These are phyloP conservation scores for Premnoplex brunnescens DNA, from an alignment of 2,797 vertebrate genomes.

Conservation along the genomic window DNA sequence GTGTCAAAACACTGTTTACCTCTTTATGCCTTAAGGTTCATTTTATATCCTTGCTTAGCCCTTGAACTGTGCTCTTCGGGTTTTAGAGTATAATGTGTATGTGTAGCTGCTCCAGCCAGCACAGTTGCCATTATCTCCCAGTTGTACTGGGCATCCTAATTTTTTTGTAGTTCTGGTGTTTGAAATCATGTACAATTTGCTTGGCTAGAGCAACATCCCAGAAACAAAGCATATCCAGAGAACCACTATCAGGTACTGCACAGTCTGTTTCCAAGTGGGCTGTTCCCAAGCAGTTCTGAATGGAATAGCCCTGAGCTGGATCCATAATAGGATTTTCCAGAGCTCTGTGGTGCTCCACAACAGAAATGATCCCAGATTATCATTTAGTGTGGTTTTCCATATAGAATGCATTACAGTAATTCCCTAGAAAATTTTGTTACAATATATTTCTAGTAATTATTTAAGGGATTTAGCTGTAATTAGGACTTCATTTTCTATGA, in stretches of 20 bases:
- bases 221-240: not conserved
- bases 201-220: not conserved
- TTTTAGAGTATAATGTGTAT: not conserved
- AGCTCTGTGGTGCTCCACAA: not conserved
- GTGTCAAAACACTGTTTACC: not conserved
- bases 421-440: not conserved
- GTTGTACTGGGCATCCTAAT: not conserved
- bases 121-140: not conserved
- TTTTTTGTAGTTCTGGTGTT: not conserved
- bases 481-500: not conserved
- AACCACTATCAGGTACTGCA: not conserved
- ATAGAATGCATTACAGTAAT: not conserved
- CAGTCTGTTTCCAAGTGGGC: not conserved
- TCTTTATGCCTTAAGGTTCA: not conserved
- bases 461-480: not conserved
- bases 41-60: not conserved
- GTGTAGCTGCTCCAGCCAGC: not conserved
- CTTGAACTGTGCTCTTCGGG: not conserved
- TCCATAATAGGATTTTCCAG: not conserved
- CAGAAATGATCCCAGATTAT: not conserved
- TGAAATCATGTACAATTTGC: not conserved
- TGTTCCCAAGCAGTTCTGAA: not conserved
- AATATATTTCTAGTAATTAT: not conserved
- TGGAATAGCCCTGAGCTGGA: not conserved
- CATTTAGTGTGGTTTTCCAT: not conserved